Percentiles rank a stretch among this genome's conserved stretches.
Conservation (phyloP, 2,888 invertebrate species). For the Priapulus caudatus region DNA sequence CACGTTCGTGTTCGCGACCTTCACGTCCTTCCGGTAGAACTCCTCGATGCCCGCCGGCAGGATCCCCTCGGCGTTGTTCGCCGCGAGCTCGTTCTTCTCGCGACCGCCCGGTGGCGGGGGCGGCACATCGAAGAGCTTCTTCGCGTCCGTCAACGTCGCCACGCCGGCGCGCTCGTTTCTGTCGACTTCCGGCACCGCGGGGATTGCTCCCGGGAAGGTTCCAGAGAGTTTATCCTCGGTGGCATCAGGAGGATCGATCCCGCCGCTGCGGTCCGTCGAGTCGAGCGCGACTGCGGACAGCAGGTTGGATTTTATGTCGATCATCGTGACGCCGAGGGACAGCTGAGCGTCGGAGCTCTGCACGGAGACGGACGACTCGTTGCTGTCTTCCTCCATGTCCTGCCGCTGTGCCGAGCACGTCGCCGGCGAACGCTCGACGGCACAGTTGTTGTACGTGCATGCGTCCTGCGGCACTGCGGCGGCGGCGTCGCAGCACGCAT, state of each 20-base stretch:
- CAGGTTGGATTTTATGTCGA: neutral
- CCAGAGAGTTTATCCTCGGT: too few species aligned
- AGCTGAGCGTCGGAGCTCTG: neutral
- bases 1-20: conserved; percentile 49
- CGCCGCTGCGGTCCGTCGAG: neutral
- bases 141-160: neutral
- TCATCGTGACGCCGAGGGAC: neutral
- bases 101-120: conserved; percentile 6
- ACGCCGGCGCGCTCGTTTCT: neutral
- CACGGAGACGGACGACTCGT: conserved; percentile 24
- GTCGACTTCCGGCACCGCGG: too few species aligned
- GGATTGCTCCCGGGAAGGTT: too few species aligned
- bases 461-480: conserved; percentile 7
- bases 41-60: conserved; percentile 40
- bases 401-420: too few species aligned
- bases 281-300: neutral
- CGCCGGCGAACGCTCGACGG: too few species aligned
- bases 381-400: conserved; percentile 28
- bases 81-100: conserved; percentile 26
- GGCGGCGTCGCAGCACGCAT: neutral
- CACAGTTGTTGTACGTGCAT: too few species aligned
- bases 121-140: neutral
- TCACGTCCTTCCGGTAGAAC: conserved; percentile 46
- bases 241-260: too few species aligned
- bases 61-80: conserved; percentile 29